phyloP scores from a whole-genome alignment of 92 coral and sea anemone genomes.

The Porites rus region DNA sequence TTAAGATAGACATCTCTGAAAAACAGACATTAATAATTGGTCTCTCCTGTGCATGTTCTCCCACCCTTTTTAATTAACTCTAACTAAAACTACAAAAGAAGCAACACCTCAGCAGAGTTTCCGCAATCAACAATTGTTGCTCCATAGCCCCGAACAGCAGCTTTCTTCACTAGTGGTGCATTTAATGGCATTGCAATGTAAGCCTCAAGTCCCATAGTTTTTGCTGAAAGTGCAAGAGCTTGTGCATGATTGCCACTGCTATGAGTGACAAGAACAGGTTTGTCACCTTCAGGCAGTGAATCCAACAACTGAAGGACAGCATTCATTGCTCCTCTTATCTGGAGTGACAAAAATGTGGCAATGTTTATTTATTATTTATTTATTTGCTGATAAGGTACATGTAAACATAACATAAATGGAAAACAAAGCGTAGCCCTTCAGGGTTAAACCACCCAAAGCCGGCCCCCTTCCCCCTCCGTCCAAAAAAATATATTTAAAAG shows the following conservation, averaged over 20 bases:
- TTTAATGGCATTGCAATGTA: slow-evolving; percentile 91
- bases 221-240: slow-evolving; percentile 94
- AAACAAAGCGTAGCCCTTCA: too few relatives aligned
- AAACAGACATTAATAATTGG: too few relatives aligned
- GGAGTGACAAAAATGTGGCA: background rate
- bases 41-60: too few relatives aligned
- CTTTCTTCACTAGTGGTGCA: slow-evolving; percentile 93
- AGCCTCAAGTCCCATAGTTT: slow-evolving; percentile 80
- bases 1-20: too few relatives aligned
- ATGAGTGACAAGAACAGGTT: slow-evolving; percentile 89
- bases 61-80: background rate
- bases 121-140: slow-evolving; percentile 93
- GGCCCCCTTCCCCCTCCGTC: too few relatives aligned
- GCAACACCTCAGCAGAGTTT: slow-evolving; percentile 81
- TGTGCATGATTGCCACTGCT: slow-evolving; percentile 99
- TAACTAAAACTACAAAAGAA: too few relatives aligned
- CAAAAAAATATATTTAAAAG: too few relatives aligned
- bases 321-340: slow-evolving; percentile 99
- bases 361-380: too few relatives aligned
- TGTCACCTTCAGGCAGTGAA: slow-evolving; percentile 51
- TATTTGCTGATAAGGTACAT: too few relatives aligned
- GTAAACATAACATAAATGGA: too few relatives aligned
- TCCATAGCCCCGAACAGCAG: slow-evolving; percentile 91
- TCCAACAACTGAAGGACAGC: slow-evolving; percentile 83
- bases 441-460: too few relatives aligned